Evolutionary conservation across 37 sponge, comb jelly and placozoan species (phyloP).

Genomic region (Oopsacas minuta): DNA sequence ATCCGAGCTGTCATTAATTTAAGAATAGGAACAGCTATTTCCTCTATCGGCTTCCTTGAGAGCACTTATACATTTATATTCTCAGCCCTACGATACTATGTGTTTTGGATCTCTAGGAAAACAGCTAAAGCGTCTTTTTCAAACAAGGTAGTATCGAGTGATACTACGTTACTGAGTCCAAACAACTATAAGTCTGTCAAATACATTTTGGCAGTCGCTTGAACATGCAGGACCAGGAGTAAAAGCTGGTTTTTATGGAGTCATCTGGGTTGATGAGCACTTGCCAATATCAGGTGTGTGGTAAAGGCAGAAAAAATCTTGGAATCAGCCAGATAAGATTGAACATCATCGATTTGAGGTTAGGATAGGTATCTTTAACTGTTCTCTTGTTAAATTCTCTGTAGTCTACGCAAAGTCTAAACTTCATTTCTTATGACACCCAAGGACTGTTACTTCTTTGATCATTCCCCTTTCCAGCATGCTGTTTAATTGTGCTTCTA

Average conservation of each 20-base stretch:
- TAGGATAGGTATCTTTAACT: slow-evolving; percentile 36
- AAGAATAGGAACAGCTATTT: too few species aligned
- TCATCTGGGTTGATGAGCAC: slow-evolving; percentile 23
- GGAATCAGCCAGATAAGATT: slow-evolving; percentile 23
- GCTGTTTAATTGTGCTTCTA: neutral
- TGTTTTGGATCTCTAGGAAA: neutral
- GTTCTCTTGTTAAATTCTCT: slow-evolving; percentile 36
- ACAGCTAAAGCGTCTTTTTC: slow-evolving; percentile 6
- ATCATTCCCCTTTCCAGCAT: slow-evolving; percentile 28
- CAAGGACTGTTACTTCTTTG: slow-evolving; percentile 38
- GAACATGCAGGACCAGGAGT: slow-evolving; percentile 24
- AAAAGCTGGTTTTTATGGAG: slow-evolving; percentile 24
- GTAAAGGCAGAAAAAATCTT: slow-evolving; percentile 26
- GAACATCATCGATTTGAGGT: slow-evolving; percentile 34
- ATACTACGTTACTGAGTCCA: slow-evolving; percentile 17
- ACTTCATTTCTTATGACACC: too few species aligned
- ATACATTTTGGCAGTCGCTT: slow-evolving; percentile 19
- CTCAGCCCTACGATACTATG: too few species aligned
- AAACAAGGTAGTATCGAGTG: neutral
- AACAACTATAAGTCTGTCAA: slow-evolving; percentile 23
- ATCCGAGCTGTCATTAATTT: too few species aligned
- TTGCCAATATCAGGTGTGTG: slow-evolving; percentile 42
- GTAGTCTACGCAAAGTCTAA: slow-evolving; percentile 50
- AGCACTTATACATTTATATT: too few species aligned
- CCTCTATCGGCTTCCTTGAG: too few species aligned